Conservation (phyloP, 2,888 invertebrate genomes). For the Glaucopsyche alexis region DNA sequence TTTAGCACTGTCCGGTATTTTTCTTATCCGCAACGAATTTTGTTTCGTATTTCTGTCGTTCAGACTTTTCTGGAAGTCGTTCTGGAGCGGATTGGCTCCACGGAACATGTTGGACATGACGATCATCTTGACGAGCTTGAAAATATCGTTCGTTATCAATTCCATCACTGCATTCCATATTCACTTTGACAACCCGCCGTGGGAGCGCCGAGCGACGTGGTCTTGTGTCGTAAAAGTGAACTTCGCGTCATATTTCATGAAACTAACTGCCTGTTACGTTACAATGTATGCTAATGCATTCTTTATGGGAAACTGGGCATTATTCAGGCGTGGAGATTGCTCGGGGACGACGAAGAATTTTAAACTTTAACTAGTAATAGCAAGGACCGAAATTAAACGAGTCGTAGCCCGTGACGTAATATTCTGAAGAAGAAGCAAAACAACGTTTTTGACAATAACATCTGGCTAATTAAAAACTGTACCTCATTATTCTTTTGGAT, state of each 20-base stretch:
- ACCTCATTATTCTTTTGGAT: not conserved
- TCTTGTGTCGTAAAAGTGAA: slow-evolving; percentile 46
- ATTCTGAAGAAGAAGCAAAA: not conserved
- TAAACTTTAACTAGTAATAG: slow-evolving; percentile 31
- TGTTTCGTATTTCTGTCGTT: slow-evolving; percentile 51
- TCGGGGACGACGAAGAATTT: slow-evolving; percentile 54
- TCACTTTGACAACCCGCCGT: slow-evolving; percentile 54
- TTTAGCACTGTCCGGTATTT: slow-evolving; percentile 55
- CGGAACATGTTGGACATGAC: slow-evolving; percentile 75
- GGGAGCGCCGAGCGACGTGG: slow-evolving; percentile 45
- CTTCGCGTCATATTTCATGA: not conserved
- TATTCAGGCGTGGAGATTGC: slow-evolving; percentile 66
- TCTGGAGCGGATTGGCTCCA: slow-evolving; percentile 61
- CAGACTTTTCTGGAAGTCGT: slow-evolving; percentile 43
- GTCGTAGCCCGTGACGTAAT: not conserved
- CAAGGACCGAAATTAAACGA: not conserved
- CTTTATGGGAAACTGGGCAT: slow-evolving; percentile 61
- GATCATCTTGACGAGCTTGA: slow-evolving; percentile 76
- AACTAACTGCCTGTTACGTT: slow-evolving; percentile 45
- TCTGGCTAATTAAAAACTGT: slow-evolving; percentile 23
- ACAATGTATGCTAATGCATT: slow-evolving; percentile 63
- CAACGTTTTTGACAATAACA: slow-evolving; percentile 21
- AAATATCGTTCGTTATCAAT: slow-evolving; percentile 68
- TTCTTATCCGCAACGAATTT: slow-evolving; percentile 62
- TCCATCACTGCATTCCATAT: slow-evolving; percentile 78